phyloP scores from a whole-genome alignment of 2,888 invertebrate species.

The Lycaena phlaeas region DNA sequence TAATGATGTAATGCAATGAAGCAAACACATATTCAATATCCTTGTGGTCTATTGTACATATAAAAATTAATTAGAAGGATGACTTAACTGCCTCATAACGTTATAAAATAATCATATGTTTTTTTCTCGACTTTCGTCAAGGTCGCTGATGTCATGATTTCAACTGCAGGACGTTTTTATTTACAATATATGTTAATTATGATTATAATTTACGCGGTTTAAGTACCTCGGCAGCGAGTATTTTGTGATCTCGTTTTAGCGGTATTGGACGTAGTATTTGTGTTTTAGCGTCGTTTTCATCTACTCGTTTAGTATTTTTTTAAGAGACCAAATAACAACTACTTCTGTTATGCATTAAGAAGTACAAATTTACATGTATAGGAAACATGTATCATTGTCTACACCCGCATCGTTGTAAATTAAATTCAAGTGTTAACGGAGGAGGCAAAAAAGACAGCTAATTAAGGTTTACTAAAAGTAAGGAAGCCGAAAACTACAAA shows the following conservation, averaged over 20 bases:
- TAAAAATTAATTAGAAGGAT: conserved; percentile 23
- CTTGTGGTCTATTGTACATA: conserved; percentile 20
- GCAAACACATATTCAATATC: conserved; percentile 17
- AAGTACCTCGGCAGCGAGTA: neutral
- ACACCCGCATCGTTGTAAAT: conserved; percentile 7
- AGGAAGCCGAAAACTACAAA: conserved; percentile 8
- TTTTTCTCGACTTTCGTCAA: conserved; percentile 26
- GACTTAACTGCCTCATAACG: conserved; percentile 23
- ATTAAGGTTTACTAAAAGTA: conserved; percentile 4
- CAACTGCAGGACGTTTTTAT: conserved; percentile 16
- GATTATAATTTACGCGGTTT: neutral
- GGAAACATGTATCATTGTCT: neutral
- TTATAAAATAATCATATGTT: conserved; percentile 18
- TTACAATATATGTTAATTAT: conserved; percentile 11
- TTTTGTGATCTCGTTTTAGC: neutral
- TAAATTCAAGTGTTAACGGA: conserved; percentile 1
- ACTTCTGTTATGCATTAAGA: neutral
- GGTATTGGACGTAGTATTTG: neutral
- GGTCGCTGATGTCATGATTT: conserved; percentile 29
- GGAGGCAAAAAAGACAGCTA: neutral
- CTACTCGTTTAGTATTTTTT: neutral
- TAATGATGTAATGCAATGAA: conserved; percentile 20
- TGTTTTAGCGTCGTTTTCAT: neutral
- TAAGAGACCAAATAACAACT: neutral
- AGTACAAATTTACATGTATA: neutral